Evolutionary conservation across 2,113 vertebrate genomes (phyloP), one percentile per base, ranked within the genome.

Genomic region (Sylvia atricapilla): DNA sequence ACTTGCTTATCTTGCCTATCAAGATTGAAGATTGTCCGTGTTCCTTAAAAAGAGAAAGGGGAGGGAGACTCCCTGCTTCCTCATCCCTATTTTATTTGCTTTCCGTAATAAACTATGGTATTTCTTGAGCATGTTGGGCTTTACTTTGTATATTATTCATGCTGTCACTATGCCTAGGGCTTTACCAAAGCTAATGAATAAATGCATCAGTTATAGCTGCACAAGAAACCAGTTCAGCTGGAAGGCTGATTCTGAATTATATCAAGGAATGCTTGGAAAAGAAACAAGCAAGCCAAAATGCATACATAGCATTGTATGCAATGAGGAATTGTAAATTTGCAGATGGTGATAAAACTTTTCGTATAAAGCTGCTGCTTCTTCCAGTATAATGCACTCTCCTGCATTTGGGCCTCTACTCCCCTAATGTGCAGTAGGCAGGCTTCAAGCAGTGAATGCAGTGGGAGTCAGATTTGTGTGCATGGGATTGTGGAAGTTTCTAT

Each of bases 111-210:
- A 93, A 84, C 39, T n/a, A 4, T 7, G 13, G 18, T 89, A n/a
- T 79, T 91, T 89, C 46, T 89, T 70, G 30, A 77, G 43, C 56
- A 56, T 67, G 17, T 72, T 93, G 63, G n/a, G 23, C 82, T 88
- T 91, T 90, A 55, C 63, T 64, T 59, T 66, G 37, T 69, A 3
- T 77, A 30, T 91, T 93, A 77, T 88, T 95, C 79, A 67, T 91
- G 47, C 76, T 94, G 86, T 89, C 76, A 60, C 39, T 89, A 43
- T 94, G 94, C 93, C 67, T 77, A 63, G 46, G 83, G 90, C 93
- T 90, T 84, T 52, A 44, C 82, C 85, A 46, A 90, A 90, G 67
- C 79, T 94, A 59, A 89, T 85, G 79, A 95, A 96, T 96, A 97
- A 94, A 94, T 94, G 52, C 64, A 88, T 86, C 55, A 86, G 22